Evolutionary conservation across 2,113 vertebrate species (phyloP).

Genomic region (Pycnonotus jocosus): DNA sequence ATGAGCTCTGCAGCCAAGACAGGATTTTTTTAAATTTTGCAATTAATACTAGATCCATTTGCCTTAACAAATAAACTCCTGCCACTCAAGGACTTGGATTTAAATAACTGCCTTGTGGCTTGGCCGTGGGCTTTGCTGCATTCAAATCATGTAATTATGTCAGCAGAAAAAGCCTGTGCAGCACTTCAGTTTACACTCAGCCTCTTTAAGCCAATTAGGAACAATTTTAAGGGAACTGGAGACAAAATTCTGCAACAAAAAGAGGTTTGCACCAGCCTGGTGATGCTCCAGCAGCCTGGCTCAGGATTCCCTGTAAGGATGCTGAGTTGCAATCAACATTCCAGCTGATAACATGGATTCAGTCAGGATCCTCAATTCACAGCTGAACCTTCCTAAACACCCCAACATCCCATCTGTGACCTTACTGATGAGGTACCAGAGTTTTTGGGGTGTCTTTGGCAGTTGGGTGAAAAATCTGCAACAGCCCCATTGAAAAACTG

Average conservation of each 20-base stretch:
- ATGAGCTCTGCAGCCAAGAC: neutral
- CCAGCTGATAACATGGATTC: neutral
- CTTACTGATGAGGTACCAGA: neutral
- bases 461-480: neutral
- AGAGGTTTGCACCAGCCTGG: neutral
- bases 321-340: neutral
- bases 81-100: neutral
- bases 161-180: neutral
- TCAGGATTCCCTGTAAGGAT: neutral
- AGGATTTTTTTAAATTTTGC: neutral
- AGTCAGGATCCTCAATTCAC: neutral
- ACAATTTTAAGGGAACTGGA: neutral
- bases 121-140: neutral
- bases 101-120: neutral
- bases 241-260: neutral
- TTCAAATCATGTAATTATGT: neutral
- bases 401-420: neutral
- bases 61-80: neutral
- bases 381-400: neutral
- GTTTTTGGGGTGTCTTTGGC: neutral
- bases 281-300: neutral
- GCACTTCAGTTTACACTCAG: neutral
- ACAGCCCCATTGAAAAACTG: neutral
- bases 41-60: neutral
- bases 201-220: neutral